Conservation (phyloP, 2,888 invertebrate genomes). For the Asteroscopus sphinx region DNA sequence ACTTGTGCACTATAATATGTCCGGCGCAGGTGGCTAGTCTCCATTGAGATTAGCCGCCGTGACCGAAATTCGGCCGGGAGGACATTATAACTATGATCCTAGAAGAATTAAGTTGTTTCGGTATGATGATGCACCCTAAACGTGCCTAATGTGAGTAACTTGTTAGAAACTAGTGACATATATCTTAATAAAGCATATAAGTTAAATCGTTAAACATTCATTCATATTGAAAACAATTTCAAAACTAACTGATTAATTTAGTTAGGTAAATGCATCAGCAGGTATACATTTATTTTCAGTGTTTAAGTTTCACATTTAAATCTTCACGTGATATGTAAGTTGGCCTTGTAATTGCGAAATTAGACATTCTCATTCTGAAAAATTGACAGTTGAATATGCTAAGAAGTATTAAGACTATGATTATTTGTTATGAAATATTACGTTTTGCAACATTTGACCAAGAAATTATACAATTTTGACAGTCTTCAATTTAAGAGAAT, state of each 20-base stretch:
- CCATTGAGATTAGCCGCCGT: too few species aligned
- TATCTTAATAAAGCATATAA: too few species aligned
- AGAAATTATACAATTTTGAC: constrained; percentile 34
- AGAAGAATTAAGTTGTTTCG: too few species aligned
- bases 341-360: constrained; percentile 49
- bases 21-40: too few species aligned
- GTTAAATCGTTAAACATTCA: too few species aligned
- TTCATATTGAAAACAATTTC: constrained; percentile 9
- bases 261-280: constrained; percentile 26
- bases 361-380: constrained; percentile 41
- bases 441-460: constrained; percentile 38
- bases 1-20: too few species aligned
- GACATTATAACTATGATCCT: too few species aligned
- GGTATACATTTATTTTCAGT: constrained; percentile 38
- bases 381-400: constrained; percentile 51
- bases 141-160: too few species aligned
- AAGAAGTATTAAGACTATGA: constrained; percentile 40
- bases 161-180: too few species aligned
- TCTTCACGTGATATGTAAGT: constrained; percentile 18
- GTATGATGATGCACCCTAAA: too few species aligned
- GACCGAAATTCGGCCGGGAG: too few species aligned
- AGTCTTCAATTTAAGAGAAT: constrained; percentile 16
- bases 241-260: constrained; percentile 20
- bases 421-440: constrained; percentile 48
- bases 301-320: constrained; percentile 39